Evolutionary conservation across 2,113 vertebrate genomes (phyloP), one percentile per base, ranked within the genome.

Genomic region (Agapornis roseicollis): DNA sequence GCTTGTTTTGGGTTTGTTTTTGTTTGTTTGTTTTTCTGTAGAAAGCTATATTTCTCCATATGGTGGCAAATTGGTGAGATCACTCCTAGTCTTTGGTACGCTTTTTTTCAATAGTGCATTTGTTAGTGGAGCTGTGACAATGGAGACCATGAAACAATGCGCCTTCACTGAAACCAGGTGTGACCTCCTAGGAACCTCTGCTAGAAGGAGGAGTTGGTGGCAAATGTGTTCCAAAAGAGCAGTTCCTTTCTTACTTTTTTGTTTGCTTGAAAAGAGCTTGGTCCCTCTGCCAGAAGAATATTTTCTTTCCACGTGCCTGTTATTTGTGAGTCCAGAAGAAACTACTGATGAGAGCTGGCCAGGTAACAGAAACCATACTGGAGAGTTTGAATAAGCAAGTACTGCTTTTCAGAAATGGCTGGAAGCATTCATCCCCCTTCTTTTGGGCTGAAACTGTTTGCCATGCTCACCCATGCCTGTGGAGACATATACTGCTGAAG

Each of bases 1-100:
- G 25, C 3, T 14, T 78, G 44, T 33, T 61, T 28, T 1, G 37
- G 41, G 15, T 4, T 22, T 47, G 0, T 7, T 2, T 28, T 16
- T 11, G n/a, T 3, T 12, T 78, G 5, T 33, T 61, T 28, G 1
- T 47, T 80, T 82, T 76, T 49, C 37, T 55, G 17, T 61, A 23
- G 58, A 84, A 93, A 68, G 24, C 5, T 1, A 0, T 55, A 35
- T 74, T 87, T 53, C 17, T 17, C 11, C 10, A 11, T 17, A 60
- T 6, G 22, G 11, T 56, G 33, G 9, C 11, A 72, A 58, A 83
- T 39, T 11, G 0, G 1, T 58, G n/a, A 85, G 12, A 17, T 79
- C 23, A 42, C 14, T 22, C 16, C 17, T 66, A 52, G 49, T 14
- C 37, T 53, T 80, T 53, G 44, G 49, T 44, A 80, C 17, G 7